Percentiles rank a stretch among this genome's conserved stretches.
phyloP scores from a whole-genome alignment of 2,113 vertebrate species.

The Halcyon malimbica region DNA sequence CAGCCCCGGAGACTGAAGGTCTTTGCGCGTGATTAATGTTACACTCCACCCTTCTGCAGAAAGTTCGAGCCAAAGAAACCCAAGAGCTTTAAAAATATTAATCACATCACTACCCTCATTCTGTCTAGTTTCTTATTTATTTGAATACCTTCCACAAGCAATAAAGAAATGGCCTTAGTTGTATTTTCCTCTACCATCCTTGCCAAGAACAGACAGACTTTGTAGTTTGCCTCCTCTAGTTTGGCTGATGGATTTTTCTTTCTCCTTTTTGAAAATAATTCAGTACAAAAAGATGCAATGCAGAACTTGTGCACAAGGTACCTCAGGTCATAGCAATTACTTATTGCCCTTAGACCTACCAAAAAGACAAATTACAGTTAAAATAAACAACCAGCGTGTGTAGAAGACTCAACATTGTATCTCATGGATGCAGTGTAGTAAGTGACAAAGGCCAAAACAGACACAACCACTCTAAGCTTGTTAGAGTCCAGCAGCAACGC shows the following conservation, averaged over 20 bases:
- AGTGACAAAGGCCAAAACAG: background rate
- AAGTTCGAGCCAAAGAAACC: background rate
- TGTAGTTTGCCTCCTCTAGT: background rate
- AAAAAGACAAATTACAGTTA: background rate
- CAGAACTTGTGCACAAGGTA: background rate
- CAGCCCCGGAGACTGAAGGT: background rate
- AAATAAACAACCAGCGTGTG: background rate
- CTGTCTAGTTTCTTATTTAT: constrained; percentile 5
- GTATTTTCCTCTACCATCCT: background rate
- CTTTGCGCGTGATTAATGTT: background rate
- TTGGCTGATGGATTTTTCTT: background rate
- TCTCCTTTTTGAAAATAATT: background rate
- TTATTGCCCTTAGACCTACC: background rate
- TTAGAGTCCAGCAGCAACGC: background rate
- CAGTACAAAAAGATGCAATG: background rate
- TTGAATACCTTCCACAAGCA: background rate
- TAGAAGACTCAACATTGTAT: background rate
- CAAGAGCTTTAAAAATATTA: background rate
- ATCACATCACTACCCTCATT: background rate
- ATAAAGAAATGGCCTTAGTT: background rate
- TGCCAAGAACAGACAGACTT: background rate
- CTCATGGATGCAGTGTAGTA: background rate
- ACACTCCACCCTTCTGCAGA: background rate
- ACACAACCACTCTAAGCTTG: background rate
- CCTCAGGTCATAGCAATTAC: background rate